Evolutionary conservation across 2,888 invertebrate genomes (phyloP).

Genomic region (Hypercompe scribonia): DNA sequence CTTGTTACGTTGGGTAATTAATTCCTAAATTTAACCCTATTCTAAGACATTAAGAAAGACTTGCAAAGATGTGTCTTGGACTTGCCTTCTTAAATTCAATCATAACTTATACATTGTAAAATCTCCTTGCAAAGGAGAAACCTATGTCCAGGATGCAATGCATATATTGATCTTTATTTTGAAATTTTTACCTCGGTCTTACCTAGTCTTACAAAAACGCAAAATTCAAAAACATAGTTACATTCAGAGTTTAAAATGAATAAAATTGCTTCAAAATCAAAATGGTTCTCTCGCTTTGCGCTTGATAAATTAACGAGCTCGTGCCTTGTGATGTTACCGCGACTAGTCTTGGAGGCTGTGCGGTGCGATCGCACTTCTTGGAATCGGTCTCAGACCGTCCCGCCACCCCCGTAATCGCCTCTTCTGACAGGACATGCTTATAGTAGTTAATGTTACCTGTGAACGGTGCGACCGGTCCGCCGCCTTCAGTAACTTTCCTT

Average conservation of each 20-base stretch:
- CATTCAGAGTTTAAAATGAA: constrained; percentile 70
- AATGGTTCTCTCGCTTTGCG: constrained; percentile 70
- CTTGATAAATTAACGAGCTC: constrained; percentile 79
- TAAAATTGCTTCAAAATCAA: constrained; percentile 48
- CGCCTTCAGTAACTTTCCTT: constrained; percentile 19
- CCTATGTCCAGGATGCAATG: no score
- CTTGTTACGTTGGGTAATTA: background rate
- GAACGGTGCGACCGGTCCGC: constrained; percentile 32
- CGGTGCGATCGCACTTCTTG: constrained; percentile 73
- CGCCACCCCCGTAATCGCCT: constrained; percentile 67
- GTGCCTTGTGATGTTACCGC: constrained; percentile 80
- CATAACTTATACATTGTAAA: background rate
- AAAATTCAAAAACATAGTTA: constrained; percentile 48
- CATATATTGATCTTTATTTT: background rate
- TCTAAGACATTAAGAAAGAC: background rate
- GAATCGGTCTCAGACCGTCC: constrained; percentile 69
- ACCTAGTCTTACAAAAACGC: background rate
- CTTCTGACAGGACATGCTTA: constrained; percentile 65
- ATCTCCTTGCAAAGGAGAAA: no score
- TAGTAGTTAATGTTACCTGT: constrained; percentile 50
- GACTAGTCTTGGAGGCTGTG: constrained; percentile 72
- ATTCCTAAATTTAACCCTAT: background rate
- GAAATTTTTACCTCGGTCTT: background rate
- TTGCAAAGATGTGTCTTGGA: background rate
- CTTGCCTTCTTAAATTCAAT: background rate